phyloP scores from a whole-genome alignment of 2,113 vertebrate genomes.

The Cygnus atratus region DNA sequence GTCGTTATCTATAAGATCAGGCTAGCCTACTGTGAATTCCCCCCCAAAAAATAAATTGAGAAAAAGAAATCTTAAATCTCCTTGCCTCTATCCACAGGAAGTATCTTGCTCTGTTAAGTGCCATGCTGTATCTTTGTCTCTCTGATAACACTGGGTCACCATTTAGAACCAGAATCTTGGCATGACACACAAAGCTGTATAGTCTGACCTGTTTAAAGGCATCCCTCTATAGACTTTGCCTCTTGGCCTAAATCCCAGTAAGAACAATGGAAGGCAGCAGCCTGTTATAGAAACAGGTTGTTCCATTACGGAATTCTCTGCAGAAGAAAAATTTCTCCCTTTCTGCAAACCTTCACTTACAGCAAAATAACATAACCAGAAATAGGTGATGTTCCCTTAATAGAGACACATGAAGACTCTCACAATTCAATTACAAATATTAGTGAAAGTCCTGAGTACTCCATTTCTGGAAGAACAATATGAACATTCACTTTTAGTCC shows the following conservation, averaged over 20 bases:
- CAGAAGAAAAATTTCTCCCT: not conserved
- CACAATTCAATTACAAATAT: not conserved
- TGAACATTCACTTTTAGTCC: not conserved
- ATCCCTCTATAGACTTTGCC: not conserved
- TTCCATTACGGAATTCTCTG: not conserved
- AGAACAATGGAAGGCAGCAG: not conserved
- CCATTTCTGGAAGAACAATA: not conserved
- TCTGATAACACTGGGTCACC: not conserved
- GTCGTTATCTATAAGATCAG: not conserved
- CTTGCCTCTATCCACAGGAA: not conserved
- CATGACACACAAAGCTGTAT: not conserved
- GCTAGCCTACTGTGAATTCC: not conserved
- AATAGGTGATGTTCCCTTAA: not conserved
- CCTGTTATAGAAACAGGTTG: not conserved
- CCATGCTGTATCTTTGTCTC: not conserved
- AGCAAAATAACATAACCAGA: not conserved
- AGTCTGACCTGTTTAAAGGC: not conserved
- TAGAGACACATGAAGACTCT: not conserved
- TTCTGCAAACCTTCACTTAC: not conserved
- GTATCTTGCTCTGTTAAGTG: not conserved
- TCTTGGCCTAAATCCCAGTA: not conserved
- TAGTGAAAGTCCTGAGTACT: not conserved
- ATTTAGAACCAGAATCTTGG: not conserved
- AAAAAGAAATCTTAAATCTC: not conserved
- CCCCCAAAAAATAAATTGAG: not conserved